A percentile compares a stretch with the other conserved stretches of the same genome.
phyloP scores from a whole-genome alignment of 2,797 vertebrate genomes.

The Pachyuromys duprasi region DNA sequence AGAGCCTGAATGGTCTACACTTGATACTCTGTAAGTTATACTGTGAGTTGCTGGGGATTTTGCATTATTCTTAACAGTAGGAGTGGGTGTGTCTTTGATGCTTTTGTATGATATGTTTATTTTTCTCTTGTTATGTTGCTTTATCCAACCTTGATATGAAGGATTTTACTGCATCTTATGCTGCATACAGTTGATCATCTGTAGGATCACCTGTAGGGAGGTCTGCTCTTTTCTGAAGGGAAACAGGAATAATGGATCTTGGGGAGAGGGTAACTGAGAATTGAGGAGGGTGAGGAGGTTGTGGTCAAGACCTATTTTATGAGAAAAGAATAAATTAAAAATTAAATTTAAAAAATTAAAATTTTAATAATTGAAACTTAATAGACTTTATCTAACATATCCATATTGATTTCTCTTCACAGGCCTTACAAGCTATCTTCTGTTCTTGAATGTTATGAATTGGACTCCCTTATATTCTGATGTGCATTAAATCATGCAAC shows the following conservation, averaged over 20 bases:
- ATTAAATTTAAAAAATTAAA: neutral
- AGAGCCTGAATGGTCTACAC: neutral
- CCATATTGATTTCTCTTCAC: neutral
- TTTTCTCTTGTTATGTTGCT: neutral
- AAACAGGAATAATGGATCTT: neutral
- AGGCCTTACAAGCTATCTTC: accelerated
- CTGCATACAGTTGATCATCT: neutral
- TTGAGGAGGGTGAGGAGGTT: neutral
- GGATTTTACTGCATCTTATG: neutral
- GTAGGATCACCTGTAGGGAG: no score
- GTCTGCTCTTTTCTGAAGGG: neutral
- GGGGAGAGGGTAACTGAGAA: neutral
- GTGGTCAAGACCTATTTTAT: neutral
- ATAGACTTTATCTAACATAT: neutral
- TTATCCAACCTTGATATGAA: neutral
- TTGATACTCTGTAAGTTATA: neutral
- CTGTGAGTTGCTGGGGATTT: neutral
- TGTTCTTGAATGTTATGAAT: neutral
- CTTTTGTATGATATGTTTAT: neutral
- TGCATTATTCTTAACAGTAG: neutral
- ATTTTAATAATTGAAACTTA: neutral
- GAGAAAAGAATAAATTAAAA: neutral
- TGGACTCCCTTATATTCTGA: neutral
- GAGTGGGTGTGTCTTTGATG: neutral
- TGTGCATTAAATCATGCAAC: neutral